Base-by-base conservation (phyloP, 2,888 invertebrate species). In the Anticlea derivata region DNA sequence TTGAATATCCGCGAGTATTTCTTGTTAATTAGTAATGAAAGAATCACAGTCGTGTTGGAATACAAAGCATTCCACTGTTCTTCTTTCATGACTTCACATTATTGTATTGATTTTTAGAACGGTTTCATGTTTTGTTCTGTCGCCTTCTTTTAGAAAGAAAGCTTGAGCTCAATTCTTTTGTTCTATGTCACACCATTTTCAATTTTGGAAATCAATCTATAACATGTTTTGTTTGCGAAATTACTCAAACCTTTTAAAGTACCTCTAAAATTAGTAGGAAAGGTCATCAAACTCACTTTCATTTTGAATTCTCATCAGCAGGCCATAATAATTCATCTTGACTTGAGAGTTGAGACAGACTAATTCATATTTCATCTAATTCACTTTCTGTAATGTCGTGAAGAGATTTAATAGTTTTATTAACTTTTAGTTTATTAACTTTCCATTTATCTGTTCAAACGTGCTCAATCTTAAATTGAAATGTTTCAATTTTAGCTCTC, bases 231-330 rank as follows among this genome's bases (percentile, higher is more conserved):
- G 34, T 54, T 40, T 50, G 35, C 30, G 24, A 40, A 50, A 43
- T 47, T 27, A 48, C 44, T 33, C 26, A 11, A 23, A 35, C 43
- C 34, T 46, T 39, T 45, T 33, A 20, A 50, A 39, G 45, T 35
- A 40, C 38, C 11, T 60, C 34, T 44, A 17, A 43, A 37, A 37
- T 54, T 41, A 40, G 37, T 43, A 7, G 10, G 37, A 51, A 54
- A 58, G 56, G 58, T 60, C 52, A 53, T 49, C 46, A 43, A 46
- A 60, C 60, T 55, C 53, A 55, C 55, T 58, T 58, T 62, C 60
- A 46, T 55, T 61, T 58, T 57, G 54, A 41, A 60, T 58, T 61
- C 47, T 47, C 58, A 51, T 57, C 53, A 52, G 41, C 45, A 41
- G 55, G 26, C 39, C 55, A 56, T 61, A 49, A 57, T 58, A 29